Evolutionary conservation across 2,797 vertebrate species (phyloP).

Genomic region (Sibirionetta formosa): DNA sequence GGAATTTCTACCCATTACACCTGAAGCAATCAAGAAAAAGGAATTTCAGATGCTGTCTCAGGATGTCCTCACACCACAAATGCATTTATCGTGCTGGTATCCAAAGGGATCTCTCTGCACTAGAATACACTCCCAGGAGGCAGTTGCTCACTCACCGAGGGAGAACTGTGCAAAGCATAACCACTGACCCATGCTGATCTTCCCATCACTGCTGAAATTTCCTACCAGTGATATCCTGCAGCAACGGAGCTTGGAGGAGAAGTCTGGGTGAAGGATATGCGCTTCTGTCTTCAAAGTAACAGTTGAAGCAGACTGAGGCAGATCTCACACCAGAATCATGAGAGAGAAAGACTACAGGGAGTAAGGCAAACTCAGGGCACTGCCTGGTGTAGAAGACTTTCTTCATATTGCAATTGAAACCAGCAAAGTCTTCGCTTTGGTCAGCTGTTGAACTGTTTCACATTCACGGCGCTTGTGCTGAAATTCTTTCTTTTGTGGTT

Average conservation of each 20-base stretch:
- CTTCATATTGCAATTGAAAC: background rate
- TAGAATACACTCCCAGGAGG: background rate
- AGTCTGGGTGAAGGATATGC: background rate
- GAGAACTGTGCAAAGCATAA: background rate
- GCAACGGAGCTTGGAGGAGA: background rate
- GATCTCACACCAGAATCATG: background rate
- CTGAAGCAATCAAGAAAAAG: background rate
- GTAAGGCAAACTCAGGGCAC: background rate
- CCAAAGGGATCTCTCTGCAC: background rate
- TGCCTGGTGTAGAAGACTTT: background rate
- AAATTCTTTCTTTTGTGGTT: background rate
- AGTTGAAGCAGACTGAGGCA: background rate
- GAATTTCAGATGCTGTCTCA: background rate
- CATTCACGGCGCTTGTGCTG: background rate
- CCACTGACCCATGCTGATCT: background rate
- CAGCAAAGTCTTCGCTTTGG: background rate
- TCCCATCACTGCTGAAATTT: background rate
- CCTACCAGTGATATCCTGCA: background rate
- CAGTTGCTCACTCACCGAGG: background rate
- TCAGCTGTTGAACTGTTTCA: background rate
- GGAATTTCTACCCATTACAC: background rate
- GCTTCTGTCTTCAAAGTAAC: background rate
- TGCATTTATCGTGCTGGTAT: background rate
- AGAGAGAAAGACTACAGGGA: rapidly evolving
- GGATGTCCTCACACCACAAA: background rate